Percentiles rank a stretch among this genome's conserved stretches.
Evolutionary conservation across 2,113 vertebrate genomes (phyloP).

Genomic region (Chaenogobius annularis): DNA sequence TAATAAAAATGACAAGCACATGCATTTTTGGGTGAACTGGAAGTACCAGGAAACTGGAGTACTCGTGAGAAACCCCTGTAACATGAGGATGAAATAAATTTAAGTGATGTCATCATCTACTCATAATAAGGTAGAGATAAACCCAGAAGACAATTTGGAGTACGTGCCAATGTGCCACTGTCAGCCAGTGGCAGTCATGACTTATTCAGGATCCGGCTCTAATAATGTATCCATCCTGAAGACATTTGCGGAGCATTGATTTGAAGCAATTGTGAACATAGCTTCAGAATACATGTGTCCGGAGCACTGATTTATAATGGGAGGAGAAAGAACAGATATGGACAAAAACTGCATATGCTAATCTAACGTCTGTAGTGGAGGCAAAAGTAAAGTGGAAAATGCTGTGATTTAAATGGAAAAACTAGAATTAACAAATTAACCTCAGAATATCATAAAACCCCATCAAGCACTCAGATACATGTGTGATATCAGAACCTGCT

Average conservation of each 20-base stretch:
- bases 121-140: background rate
- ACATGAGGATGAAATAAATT: background rate
- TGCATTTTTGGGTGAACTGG: background rate
- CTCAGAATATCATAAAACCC: no score
- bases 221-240: conserved; percentile 7
- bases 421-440: no score
- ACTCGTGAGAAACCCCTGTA: background rate
- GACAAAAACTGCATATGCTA: no score
- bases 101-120: background rate
- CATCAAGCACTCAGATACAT: no score
- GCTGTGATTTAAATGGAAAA: no score
- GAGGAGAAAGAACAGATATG: conserved; percentile 45
- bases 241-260: conserved; percentile 7
- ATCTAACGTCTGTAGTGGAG: no score
- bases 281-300: conserved; percentile 45
- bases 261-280: conserved; percentile 20
- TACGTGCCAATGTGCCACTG: background rate
- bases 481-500: no score
- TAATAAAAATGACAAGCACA: no score
- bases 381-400: no score
- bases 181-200: conserved; percentile 10
- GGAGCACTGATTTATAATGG: conserved; percentile 63
- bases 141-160: conserved; percentile 1
- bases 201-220: conserved; percentile 10
- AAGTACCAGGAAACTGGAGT: background rate